phyloP scores from a whole-genome alignment of 2,797 vertebrate species.

The Jordanella pulchra region DNA sequence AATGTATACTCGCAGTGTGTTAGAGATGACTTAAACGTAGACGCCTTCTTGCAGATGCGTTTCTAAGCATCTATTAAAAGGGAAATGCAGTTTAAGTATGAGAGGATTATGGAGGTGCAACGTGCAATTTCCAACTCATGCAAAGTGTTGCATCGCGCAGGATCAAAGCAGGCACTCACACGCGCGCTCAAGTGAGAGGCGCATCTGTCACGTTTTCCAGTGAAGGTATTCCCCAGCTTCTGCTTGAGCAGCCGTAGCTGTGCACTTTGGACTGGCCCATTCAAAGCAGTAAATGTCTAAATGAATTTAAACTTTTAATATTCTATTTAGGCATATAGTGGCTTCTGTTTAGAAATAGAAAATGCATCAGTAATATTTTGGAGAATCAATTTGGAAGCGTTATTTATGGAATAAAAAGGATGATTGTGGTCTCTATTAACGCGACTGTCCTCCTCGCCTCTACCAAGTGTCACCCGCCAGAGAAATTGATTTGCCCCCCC shows the following conservation, averaged over 20 bases:
- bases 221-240: slow-evolving; percentile 63
- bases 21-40: background rate
- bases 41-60: slow-evolving; percentile 13
- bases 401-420: too few relatives aligned
- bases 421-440: background rate
- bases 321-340: background rate
- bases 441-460: slow-evolving; percentile 11
- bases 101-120: background rate
- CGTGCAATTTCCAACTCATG: background rate
- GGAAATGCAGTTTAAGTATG: background rate
- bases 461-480: slow-evolving; percentile 40
- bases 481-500: slow-evolving; percentile 36
- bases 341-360: background rate
- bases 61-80: slow-evolving; percentile 14
- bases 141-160: slow-evolving; percentile 1
- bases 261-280: background rate
- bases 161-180: background rate
- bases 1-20: background rate
- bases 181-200: slow-evolving; percentile 17
- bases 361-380: background rate
- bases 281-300: background rate
- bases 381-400: background rate
- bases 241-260: slow-evolving; percentile 17
- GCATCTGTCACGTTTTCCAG: slow-evolving; percentile 10
- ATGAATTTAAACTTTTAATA: background rate